Percentiles rank a stretch among this genome's conserved stretches.
Evolutionary conservation across 2,113 vertebrate genomes (phyloP).

Genomic region (Ailuropoda melanoleuca): DNA sequence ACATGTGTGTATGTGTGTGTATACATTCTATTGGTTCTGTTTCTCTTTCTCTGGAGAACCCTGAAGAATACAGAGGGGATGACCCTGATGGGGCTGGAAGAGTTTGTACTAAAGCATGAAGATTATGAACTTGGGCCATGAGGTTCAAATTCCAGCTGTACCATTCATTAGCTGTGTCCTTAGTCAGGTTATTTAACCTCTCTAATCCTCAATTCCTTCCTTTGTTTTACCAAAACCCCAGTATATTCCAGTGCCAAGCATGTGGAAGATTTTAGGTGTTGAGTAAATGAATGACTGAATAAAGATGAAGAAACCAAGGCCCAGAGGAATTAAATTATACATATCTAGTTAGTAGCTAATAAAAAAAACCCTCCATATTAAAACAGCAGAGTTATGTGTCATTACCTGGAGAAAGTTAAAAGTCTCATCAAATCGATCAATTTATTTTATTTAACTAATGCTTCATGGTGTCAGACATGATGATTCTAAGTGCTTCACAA

Average conservation of each 20-base stretch:
- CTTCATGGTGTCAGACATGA: background rate
- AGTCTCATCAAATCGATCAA: background rate
- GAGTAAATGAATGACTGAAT: background rate
- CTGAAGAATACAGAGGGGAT: background rate
- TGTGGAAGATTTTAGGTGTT: background rate
- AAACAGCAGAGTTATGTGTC: background rate
- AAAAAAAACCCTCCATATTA: background rate
- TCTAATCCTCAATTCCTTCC: background rate
- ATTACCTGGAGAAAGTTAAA: constrained; percentile 5
- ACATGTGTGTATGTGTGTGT: background rate
- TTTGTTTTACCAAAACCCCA: background rate
- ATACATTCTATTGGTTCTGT: background rate
- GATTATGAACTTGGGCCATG: background rate
- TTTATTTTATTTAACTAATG: constrained; percentile 21
- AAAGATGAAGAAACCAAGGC: background rate
- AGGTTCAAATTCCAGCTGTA: background rate
- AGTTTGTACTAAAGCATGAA: background rate
- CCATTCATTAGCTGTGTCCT: background rate
- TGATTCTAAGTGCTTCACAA: background rate
- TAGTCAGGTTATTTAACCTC: background rate
- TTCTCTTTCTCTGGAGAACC: background rate
- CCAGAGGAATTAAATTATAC: background rate
- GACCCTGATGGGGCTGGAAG: background rate
- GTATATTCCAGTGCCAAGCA: background rate
- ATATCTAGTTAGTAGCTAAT: background rate